Conservation (phyloP, 1,140 invertebrate genomes). For the Drosophila rhopaloa region DNA sequence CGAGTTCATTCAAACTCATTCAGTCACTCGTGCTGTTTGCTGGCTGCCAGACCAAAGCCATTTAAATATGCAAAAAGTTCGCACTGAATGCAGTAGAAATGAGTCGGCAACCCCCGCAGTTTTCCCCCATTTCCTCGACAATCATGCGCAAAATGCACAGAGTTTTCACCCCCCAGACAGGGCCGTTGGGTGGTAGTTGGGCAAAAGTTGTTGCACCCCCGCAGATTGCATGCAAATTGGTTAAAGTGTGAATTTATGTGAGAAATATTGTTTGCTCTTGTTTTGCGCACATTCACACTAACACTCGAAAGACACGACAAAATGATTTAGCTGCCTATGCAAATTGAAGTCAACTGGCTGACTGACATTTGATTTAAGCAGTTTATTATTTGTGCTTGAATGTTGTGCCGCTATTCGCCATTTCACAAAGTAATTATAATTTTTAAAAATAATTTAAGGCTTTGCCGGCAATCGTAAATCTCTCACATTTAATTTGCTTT, state of each 20-base stretch:
- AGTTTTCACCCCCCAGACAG: slow-evolving; percentile 32
- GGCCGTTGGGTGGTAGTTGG: slow-evolving; percentile 8
- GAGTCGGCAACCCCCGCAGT: slow-evolving; percentile 23
- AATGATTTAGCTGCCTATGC: slow-evolving; percentile 84
- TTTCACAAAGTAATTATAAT: slow-evolving; percentile 19
- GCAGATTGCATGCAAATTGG: slow-evolving; percentile 84
- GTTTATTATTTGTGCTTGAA: slow-evolving; percentile 32
- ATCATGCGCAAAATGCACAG: slow-evolving; percentile 37
- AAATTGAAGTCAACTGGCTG: slow-evolving; percentile 77
- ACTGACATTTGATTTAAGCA: slow-evolving; percentile 73
- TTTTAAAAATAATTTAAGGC: slow-evolving; percentile 51
- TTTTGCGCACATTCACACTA: slow-evolving; percentile 52
- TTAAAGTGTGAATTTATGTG: slow-evolving; percentile 85
- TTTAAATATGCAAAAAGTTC: slow-evolving; percentile 80
- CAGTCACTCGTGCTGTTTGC: slow-evolving; percentile 71
- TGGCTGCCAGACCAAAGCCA: slow-evolving; percentile 45
- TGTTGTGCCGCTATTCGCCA: slow-evolving; percentile 3
- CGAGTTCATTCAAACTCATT: slow-evolving; percentile 83
- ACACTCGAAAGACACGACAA: slow-evolving; percentile 67
- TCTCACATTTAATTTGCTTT: slow-evolving; percentile 70
- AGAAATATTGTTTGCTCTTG: slow-evolving; percentile 84
- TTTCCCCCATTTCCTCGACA: slow-evolving; percentile 14
- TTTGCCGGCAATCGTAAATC: slow-evolving; percentile 57
- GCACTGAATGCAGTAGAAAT: slow-evolving; percentile 70
- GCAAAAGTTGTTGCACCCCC: slow-evolving; percentile 68